phyloP scores from a whole-genome alignment of 2,113 vertebrate genomes.

The Muntiacus muntjak region DNA sequence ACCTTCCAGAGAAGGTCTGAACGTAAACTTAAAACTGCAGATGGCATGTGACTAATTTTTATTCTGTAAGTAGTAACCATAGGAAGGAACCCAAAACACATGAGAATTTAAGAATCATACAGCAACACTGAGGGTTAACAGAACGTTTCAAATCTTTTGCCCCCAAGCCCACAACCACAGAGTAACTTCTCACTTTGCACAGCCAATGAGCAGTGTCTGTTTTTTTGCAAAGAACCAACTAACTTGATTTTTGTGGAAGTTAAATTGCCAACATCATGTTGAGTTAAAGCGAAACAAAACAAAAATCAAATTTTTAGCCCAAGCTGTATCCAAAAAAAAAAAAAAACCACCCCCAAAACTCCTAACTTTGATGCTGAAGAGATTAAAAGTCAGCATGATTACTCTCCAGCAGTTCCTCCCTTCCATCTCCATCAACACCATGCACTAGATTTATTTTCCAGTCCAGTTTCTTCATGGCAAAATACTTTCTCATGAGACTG shows the following conservation, averaged over 20 bases:
- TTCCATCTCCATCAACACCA: not conserved
- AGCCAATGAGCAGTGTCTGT: not conserved
- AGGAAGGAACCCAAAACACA: not conserved
- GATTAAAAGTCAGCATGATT: not conserved
- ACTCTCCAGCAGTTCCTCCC: not conserved
- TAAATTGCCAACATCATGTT: slow-evolving; percentile 1
- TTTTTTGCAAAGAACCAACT: not conserved
- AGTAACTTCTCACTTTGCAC: not conserved
- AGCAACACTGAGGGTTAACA: not conserved
- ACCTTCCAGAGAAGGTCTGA: not conserved
- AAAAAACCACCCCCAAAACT: not conserved
- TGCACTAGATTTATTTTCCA: not conserved
- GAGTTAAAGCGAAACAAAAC: slow-evolving; percentile 40
- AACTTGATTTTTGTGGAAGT: slow-evolving; percentile 17
- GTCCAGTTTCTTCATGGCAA: not conserved
- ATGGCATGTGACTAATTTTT: not conserved
- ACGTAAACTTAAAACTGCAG: not conserved
- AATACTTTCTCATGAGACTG: slow-evolving; percentile 16
- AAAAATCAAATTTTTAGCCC: not conserved
- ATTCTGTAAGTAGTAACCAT: not conserved
- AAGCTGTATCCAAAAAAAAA: not conserved
- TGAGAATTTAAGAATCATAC: not conserved
- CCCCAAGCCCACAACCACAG: not conserved
- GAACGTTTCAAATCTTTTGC: not conserved
- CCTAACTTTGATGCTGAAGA: not conserved